These are phyloP conservation scores for Calameuta filiformis DNA, from an alignment of 2,888 invertebrate genomes.

Conservation along the genomic window DNA sequence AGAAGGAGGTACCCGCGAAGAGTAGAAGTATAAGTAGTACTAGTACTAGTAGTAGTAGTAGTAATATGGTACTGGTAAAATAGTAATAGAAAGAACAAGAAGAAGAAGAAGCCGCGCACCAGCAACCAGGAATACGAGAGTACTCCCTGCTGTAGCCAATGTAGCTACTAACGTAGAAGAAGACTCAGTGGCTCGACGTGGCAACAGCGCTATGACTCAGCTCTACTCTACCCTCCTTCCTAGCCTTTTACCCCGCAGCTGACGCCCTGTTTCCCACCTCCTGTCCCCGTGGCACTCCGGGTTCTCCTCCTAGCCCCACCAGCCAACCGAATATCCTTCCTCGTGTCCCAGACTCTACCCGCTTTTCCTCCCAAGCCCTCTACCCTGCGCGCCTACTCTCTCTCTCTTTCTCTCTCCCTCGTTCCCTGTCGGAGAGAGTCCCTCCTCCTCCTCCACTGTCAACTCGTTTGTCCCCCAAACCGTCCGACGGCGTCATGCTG, in stretches of 20 bases:
- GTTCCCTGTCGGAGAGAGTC: not conserved
- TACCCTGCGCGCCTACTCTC: constrained; percentile 21
- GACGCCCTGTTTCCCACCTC: constrained; percentile 54
- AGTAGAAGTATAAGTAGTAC: not conserved
- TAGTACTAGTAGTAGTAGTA: too few species aligned
- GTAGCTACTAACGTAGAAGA: constrained; percentile 3
- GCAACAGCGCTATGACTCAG: constrained; percentile 65
- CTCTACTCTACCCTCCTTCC: constrained; percentile 45
- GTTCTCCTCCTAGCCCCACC: constrained; percentile 19
- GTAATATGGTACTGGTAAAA: not conserved
- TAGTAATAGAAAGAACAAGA: not conserved
- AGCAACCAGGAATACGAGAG: not conserved
- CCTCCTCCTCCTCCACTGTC: constrained; percentile 36
- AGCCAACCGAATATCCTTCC: constrained; percentile 46
- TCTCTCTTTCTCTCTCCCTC: constrained; percentile 21
- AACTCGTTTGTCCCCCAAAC: constrained; percentile 42
- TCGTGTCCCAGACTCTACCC: constrained; percentile 44
- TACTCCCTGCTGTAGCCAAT: not conserved
- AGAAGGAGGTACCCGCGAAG: not conserved
- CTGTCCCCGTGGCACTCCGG: constrained; percentile 20
- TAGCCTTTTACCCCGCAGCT: constrained; percentile 52
- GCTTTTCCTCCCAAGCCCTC: constrained; percentile 21
- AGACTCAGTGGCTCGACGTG: constrained; percentile 41
- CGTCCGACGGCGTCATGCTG: constrained; percentile 31
- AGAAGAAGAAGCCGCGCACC: not conserved